Evolutionary conservation across 1,140 invertebrate genomes (phyloP), one percentile per base, ranked within the genome.

Genomic region (Dinothrombium tinctorium): DNA sequence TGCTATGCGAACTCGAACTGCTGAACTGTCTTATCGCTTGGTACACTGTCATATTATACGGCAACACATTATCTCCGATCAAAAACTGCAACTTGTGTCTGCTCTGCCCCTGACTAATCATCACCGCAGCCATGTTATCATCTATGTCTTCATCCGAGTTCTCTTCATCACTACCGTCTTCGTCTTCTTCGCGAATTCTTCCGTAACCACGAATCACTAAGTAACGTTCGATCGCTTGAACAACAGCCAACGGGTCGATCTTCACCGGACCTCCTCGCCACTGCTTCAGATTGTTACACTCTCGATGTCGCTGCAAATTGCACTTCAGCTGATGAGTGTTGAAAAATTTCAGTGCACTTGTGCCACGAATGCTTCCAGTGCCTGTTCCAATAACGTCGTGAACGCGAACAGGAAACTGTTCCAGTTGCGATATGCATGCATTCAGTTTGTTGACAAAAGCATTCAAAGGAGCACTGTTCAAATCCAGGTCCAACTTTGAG

Each of bases 21-120:
- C 31, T 40, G 59, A 78, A 95, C 60, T 96, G 90, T 46, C 84
- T 69, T 22, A 98, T 81, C 1, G 90, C 89, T 63, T 98, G 87
- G 64, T 95, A 95, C 33, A 98, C 87, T 5, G 90, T 96, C 86
- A 96, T 96, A 56, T 94, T 94, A 55, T 95, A 94, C 15, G 92
- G 89, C 50, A 98, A 59, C 25, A 87, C 68, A 47, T 80, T 73
- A 48, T 95, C 86, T 5, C 82, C 84, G 46, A 98, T 94, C 42
- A 95, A 63, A 59, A 99, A 94, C 58, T 98, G 87, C 38, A 98
- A 61, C 54, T 87, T 87, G 59, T 95, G 84, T 48, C 83, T 72
- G 31, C 73, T 71, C 48, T 71, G 70, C 20, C 73, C 73, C 59
- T 80, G 75, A 47, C 71, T 76, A 51, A 84, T 78, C 15, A 79